Evolutionary conservation across 2,888 invertebrate genomes (phyloP).

Genomic region (Pammene fasciana): DNA sequence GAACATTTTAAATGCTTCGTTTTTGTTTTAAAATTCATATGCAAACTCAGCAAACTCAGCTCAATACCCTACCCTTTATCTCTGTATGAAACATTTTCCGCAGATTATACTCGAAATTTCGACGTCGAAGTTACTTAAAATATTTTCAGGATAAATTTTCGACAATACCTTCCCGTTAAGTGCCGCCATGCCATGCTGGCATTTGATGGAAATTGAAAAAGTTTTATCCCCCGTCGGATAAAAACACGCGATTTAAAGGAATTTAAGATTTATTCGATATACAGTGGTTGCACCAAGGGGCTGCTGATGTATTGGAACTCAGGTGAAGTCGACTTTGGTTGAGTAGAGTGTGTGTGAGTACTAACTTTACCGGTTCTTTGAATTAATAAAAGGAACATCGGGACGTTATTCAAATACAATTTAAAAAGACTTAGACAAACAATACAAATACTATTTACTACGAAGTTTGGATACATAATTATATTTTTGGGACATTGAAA

Average conservation of each 20-base stretch:
- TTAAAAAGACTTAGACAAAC: too few species aligned
- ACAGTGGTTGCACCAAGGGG: slow-evolving; percentile 26
- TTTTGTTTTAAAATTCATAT: neutral
- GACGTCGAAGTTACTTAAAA: slow-evolving; percentile 47
- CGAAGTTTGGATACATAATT: too few species aligned
- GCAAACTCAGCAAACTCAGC: neutral
- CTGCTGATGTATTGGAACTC: neutral
- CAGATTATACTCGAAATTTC: slow-evolving; percentile 33
- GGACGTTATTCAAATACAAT: too few species aligned
- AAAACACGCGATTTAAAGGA: slow-evolving; percentile 60
- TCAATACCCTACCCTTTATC: slow-evolving; percentile 2
- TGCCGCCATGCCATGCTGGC: slow-evolving; percentile 57
- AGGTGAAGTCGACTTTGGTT: neutral
- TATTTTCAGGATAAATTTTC: slow-evolving; percentile 50
- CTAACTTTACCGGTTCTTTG: neutral
- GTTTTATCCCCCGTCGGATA: slow-evolving; percentile 63
- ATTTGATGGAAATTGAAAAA: slow-evolving; percentile 77
- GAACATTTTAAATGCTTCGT: too few species aligned
- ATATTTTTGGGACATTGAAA: too few species aligned
- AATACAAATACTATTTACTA: too few species aligned
- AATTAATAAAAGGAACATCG: too few species aligned
- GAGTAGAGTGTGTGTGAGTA: too few species aligned
- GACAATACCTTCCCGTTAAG: slow-evolving; percentile 62
- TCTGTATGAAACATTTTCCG: slow-evolving; percentile 16
- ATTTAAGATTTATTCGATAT: slow-evolving; percentile 52